A percentile compares a stretch with the other conserved stretches of the same genome.
Evolutionary conservation across 2,888 invertebrate species (phyloP).

Genomic region (Euspilapteryx auroguttella): DNA sequence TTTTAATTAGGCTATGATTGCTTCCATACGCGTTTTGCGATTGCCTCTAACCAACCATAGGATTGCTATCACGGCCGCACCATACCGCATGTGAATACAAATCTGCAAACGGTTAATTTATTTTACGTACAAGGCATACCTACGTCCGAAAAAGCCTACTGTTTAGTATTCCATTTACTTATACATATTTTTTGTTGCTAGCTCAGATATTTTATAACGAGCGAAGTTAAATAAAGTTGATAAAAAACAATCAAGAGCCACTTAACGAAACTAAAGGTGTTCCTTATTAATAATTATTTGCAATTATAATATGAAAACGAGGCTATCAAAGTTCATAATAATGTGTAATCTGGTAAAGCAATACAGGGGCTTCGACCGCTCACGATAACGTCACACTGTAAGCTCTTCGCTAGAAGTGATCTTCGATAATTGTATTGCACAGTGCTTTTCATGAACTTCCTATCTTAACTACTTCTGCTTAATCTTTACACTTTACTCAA

Average conservation of each 20-base stretch:
- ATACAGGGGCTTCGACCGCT: constrained; percentile 33
- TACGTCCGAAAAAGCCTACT: not conserved
- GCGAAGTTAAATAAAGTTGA: no score
- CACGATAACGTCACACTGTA: constrained; percentile 23
- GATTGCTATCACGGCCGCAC: constrained; percentile 32
- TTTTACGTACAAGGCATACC: constrained; percentile 3
- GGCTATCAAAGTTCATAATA: constrained; percentile 40
- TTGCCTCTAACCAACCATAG: constrained; percentile 23
- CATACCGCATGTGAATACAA: constrained; percentile 28
- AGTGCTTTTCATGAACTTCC: no score
- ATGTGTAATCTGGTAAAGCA: constrained; percentile 4
- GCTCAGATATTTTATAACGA: no score
- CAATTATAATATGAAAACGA: no score
- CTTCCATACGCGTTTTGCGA: constrained; percentile 27
- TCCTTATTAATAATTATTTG: no score
- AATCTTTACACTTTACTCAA: no score
- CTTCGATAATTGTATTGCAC: no score
- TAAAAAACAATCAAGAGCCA: no score
- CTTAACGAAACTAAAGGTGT: no score
- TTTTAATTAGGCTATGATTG: constrained; percentile 54
- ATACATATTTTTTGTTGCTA: no score
- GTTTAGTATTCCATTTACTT: not conserved
- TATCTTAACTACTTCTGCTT: no score
- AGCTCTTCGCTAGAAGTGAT: no score
- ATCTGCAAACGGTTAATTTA: constrained; percentile 20